A percentile compares a stretch with the other conserved stretches of the same genome.
Conservation (phyloP, 1,140 invertebrate genomes). For the Anastrepha obliqua region DNA sequence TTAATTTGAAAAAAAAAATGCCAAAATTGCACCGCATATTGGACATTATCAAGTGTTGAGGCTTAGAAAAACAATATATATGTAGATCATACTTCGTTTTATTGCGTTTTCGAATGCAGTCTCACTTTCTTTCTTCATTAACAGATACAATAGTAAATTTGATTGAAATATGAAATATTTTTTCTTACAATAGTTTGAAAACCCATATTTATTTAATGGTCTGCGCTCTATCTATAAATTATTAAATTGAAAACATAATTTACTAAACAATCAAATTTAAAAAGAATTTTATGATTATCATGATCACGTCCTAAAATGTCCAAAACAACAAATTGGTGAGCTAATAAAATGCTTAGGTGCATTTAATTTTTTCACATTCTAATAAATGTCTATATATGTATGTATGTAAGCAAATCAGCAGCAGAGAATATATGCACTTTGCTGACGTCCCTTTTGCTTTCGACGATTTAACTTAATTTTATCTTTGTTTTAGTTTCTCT, state of each 20-base stretch:
- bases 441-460: background rate
- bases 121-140: background rate
- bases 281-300: background rate
- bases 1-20: no score
- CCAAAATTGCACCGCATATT: no score
- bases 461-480: background rate
- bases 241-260: slow-evolving; percentile 55
- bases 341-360: background rate
- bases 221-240: slow-evolving; percentile 51
- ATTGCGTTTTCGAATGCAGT: no score
- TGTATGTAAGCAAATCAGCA: background rate
- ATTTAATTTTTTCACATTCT: background rate
- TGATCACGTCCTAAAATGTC: background rate
- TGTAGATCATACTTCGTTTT: no score
- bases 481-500: background rate
- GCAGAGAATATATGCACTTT: background rate
- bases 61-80: no score
- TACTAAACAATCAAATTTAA: slow-evolving; percentile 61
- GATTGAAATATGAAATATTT: background rate
- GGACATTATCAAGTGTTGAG: no score
- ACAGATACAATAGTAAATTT: slow-evolving; percentile 41
- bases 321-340: slow-evolving; percentile 23
- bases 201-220: background rate
- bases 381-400: background rate
- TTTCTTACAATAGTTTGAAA: background rate